Base-by-base conservation (phyloP, 2,113 vertebrate genomes). In the Lagopus leucura region DNA sequence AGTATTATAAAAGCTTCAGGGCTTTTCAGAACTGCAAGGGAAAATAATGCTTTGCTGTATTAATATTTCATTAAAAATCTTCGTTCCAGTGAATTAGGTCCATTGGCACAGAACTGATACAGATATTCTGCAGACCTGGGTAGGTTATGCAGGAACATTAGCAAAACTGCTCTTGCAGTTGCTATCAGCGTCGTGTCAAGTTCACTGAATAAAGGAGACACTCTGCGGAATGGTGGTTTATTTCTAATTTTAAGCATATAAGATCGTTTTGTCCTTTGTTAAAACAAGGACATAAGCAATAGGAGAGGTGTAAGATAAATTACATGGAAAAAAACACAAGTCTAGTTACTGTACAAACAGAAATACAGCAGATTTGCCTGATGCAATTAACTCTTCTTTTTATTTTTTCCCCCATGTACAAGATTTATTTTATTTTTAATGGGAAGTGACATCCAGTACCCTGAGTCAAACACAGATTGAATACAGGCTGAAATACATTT, bases 161-260 rank as follows among this genome's bases (percentile, higher is more conserved):
- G 2, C 20, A 76, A 34, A 77, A 11, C 10, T 63, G 36, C 22
- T 19, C 24, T 72, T 89, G 25, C 22, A 36, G 4, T 21, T 71
- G 2, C 10, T 54, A 45, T 32, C 25, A 52, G 18, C 10, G 12
- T 27, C 20, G 65, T 79, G 13, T 58, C 63, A 90, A 3, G 8
- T 72, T 6, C 28, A 64, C 60, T 38, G 6, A 63, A 54, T 54
- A 82, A 61, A 28, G 72, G 15, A 61, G 42, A 71, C 13, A 54
- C 2, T 2, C 2, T n/a, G 18, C 3, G 64, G 27, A 28, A 34
- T 7, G 2, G 2, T 38, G 34, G n/a, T 66, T 2, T 47, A 15
- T 8, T 57, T 77, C 43, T 24, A 9, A 32, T 65, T 82, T 94
- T 50, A 14, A 40, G 4, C 4, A 36, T 19, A 58, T 1, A 60